Evolutionary conservation across 2,113 vertebrate genomes (phyloP).

Genomic region (Cacatua alba): DNA sequence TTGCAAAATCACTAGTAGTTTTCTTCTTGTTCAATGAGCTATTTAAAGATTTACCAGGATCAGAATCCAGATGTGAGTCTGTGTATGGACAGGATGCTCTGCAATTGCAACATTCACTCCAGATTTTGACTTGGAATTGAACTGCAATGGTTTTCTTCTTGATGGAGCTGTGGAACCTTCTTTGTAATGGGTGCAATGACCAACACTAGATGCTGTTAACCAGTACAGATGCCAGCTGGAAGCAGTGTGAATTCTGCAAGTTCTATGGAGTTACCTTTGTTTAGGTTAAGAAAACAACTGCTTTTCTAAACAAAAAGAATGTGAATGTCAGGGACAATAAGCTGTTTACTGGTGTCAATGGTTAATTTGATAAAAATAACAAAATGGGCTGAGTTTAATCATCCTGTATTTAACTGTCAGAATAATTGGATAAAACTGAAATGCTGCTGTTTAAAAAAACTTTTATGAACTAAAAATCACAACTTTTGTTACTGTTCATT

Average conservation of each 20-base stretch:
- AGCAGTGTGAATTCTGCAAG: neutral
- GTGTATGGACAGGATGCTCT: neutral
- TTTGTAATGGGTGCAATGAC: neutral
- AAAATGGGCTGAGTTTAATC: neutral
- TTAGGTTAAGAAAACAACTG: neutral
- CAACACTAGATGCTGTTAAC: neutral
- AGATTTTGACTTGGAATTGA: neutral
- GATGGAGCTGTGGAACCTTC: neutral
- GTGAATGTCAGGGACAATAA: neutral
- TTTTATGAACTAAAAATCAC: neutral
- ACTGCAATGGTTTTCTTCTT: neutral
- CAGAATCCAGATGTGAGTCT: neutral
- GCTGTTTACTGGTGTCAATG: neutral
- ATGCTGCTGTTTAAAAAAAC: neutral
- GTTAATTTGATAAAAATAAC: neutral
- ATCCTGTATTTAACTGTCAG: neutral
- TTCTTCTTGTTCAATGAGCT: neutral
- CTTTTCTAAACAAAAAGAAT: neutral
- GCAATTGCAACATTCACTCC: neutral
- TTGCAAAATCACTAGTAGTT: neutral
- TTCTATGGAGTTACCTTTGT: neutral
- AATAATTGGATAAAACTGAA: neutral
- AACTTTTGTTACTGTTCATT: neutral
- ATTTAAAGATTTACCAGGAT: neutral
- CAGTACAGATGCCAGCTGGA: neutral